Evolutionary conservation across 2,113 vertebrate genomes (phyloP).

Genomic region (Rhinolophus sinicus): DNA sequence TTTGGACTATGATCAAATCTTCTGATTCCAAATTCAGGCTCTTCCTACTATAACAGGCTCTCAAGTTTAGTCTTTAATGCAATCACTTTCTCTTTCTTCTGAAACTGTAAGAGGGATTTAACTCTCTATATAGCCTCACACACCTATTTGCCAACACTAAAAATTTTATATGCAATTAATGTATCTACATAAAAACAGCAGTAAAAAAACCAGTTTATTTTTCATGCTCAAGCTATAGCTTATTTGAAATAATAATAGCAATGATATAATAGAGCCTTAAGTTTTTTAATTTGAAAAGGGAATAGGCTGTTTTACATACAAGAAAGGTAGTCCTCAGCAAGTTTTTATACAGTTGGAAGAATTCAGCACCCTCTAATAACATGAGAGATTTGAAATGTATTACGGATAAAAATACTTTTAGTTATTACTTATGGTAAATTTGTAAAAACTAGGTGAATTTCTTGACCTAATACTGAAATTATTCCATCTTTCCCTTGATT

Average conservation of each 20-base stretch:
- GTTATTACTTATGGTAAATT: background rate
- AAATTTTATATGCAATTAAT: constrained; percentile 17
- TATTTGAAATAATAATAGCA: background rate
- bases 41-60: background rate
- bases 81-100: background rate
- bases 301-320: background rate
- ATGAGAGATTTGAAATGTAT: background rate
- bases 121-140: background rate
- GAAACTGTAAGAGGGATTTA: background rate
- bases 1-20: constrained; percentile 5
- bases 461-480: background rate
- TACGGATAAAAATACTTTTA: constrained; percentile 29
- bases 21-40: constrained; percentile 3
- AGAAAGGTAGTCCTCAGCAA: background rate
- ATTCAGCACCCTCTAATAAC: background rate
- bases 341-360: background rate
- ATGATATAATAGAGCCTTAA: background rate
- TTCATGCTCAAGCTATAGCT: background rate
- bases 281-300: background rate
- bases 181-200: background rate
- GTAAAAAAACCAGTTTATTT: background rate
- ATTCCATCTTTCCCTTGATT: constrained; percentile 15
- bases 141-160: background rate
- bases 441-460: constrained; percentile 18
- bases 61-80: background rate